Evolutionary conservation across 1,140 invertebrate genomes (phyloP).

Genomic region (Leptinotarsa undecemlineata): DNA sequence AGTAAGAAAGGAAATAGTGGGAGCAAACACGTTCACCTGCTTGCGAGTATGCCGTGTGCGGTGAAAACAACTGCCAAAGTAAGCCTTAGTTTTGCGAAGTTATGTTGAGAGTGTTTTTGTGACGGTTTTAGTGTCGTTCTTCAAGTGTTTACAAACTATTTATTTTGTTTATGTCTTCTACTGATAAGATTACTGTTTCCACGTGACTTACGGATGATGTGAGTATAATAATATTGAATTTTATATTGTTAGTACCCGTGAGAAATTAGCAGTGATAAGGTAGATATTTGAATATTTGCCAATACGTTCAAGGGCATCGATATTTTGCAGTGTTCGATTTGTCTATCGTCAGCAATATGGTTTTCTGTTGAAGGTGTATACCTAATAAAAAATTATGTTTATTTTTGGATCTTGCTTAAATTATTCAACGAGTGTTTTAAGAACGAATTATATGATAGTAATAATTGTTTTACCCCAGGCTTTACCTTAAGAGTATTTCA

Average conservation of each 20-base stretch:
- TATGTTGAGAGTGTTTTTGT: constrained; percentile 1
- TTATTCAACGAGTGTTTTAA: no score
- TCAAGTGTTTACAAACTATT: neutral
- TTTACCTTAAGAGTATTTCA: no score
- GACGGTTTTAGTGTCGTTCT: neutral
- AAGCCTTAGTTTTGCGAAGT: neutral
- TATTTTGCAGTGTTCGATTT: neutral
- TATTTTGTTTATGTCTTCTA: neutral
- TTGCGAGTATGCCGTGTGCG: neutral
- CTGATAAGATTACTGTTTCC: neutral
- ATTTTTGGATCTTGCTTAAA: no score
- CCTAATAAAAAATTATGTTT: no score
- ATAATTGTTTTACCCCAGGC: no score
- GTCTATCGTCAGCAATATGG: no score
- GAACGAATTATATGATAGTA: no score
- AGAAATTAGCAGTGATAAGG: neutral
- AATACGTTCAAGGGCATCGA: neutral
- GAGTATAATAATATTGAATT: neutral
- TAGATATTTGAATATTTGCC: neutral
- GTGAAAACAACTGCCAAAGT: constrained; percentile 8
- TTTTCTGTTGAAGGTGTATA: no score
- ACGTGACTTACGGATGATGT: neutral
- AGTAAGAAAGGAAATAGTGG: constrained; percentile 21
- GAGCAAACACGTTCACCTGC: constrained; percentile 19
- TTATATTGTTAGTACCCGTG: neutral